These are phyloP conservation scores for Hypselothyrea guttata DNA, from an alignment of 2,888 invertebrate species.

Conservation along the genomic window DNA sequence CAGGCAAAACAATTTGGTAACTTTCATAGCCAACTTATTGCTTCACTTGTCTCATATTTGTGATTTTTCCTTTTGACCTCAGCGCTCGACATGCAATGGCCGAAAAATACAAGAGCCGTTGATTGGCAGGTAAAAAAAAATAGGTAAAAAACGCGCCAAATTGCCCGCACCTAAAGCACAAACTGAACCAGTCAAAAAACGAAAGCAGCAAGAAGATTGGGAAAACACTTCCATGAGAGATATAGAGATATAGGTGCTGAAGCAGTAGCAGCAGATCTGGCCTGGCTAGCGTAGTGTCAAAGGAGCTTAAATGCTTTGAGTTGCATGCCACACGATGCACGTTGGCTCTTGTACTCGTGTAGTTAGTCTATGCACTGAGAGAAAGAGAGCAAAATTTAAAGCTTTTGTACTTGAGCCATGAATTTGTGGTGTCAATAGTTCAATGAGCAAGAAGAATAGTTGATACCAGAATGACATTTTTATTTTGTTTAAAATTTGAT, in stretches of 20 bases:
- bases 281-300: conserved; percentile 38
- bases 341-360: background rate
- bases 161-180: conserved; percentile 37
- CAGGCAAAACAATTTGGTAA: conserved; percentile 34
- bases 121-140: too few relatives aligned
- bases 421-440: too few relatives aligned
- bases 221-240: background rate
- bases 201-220: too few relatives aligned
- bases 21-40: conserved; percentile 6
- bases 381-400: too few relatives aligned
- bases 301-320: conserved; percentile 62
- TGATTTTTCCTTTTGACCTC: conserved; percentile 4
- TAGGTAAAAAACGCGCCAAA: conserved; percentile 49
- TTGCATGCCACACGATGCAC: conserved; percentile 30
- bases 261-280: too few relatives aligned
- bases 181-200: too few relatives aligned
- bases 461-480: too few relatives aligned
- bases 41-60: background rate
- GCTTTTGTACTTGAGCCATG: too few relatives aligned
- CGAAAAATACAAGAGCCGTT: conserved; percentile 36
- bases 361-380: too few relatives aligned
- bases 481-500: too few relatives aligned
- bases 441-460: too few relatives aligned
- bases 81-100: conserved; percentile 45
- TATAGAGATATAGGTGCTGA: background rate